These are phyloP conservation scores for Morelia viridis DNA, from an alignment of 2,797 vertebrate species.

Conservation along the genomic window DNA sequence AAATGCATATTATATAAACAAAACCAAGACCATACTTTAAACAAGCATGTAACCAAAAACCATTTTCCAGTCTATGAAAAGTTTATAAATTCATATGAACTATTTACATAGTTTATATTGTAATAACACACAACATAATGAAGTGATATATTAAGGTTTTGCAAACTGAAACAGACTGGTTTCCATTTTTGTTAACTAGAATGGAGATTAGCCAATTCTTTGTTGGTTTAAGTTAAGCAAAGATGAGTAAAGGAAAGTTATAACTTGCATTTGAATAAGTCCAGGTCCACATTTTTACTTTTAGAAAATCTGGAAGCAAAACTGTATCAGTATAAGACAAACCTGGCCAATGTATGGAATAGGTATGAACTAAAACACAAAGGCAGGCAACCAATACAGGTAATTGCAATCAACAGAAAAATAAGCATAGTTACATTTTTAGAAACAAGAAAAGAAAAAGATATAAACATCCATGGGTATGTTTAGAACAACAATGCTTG, in stretches of 20 bases:
- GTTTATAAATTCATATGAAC: slow-evolving; percentile 63
- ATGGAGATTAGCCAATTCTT: slow-evolving; percentile 57
- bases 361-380: slow-evolving; percentile 67
- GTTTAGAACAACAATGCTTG: background rate
- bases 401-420: slow-evolving; percentile 66
- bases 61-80: slow-evolving; percentile 69
- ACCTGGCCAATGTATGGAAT: slow-evolving; percentile 72
- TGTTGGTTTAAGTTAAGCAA: slow-evolving; percentile 58
- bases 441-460: slow-evolving; percentile 62
- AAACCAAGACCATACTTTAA: slow-evolving; percentile 78
- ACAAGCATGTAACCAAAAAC: slow-evolving; percentile 79
- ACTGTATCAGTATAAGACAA: slow-evolving; percentile 43
- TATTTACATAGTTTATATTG: slow-evolving; percentile 68
- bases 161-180: slow-evolving; percentile 54
- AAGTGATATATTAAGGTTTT: slow-evolving; percentile 51
- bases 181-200: slow-evolving; percentile 57
- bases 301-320: slow-evolving; percentile 69
- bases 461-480: slow-evolving; percentile 51
- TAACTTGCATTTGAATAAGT: slow-evolving; percentile 76
- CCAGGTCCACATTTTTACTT: slow-evolving; percentile 21
- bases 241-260: slow-evolving; percentile 66
- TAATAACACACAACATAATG: slow-evolving; percentile 75
- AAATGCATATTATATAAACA: slow-evolving; percentile 65
- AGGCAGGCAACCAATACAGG: slow-evolving; percentile 70
- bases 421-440: slow-evolving; percentile 60